Conservation (phyloP, 2,888 invertebrate species). For the Sericinus montela region DNA sequence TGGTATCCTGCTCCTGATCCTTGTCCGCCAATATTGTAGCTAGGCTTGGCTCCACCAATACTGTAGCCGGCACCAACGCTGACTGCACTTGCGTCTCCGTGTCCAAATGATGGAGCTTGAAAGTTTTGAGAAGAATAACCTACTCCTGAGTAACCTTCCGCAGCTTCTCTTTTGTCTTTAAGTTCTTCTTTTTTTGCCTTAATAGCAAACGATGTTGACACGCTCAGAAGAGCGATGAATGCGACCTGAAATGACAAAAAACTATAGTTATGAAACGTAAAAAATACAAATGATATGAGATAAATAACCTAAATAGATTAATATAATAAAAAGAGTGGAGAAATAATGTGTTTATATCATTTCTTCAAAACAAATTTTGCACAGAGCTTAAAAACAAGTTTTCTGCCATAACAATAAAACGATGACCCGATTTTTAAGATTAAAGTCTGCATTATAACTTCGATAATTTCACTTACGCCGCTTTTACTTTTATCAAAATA, state of each 20-base stretch:
- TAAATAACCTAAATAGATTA: too few relatives aligned
- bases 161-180: conserved; percentile 66
- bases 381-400: conserved; percentile 37
- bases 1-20: conserved; percentile 46
- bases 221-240: conserved; percentile 55
- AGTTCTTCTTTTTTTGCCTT: conserved; percentile 51
- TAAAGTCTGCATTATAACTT: conserved; percentile 61
- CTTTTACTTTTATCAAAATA: conserved; percentile 57
- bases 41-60: conserved; percentile 63
- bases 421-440: conserved; percentile 60
- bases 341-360: conserved; percentile 29
- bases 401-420: conserved; percentile 27
- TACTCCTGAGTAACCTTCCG: conserved; percentile 44
- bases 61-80: conserved; percentile 72
- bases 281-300: too few relatives aligned
- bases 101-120: conserved; percentile 40
- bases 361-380: conserved; percentile 38
- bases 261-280: conserved; percentile 17
- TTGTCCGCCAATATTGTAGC: conserved; percentile 47
- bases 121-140: conserved; percentile 35
- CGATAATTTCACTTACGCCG: conserved; percentile 67
- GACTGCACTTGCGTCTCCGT: conserved; percentile 62
- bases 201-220: conserved; percentile 56
- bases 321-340: too few relatives aligned
- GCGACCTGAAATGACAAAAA: conserved; percentile 52